A percentile compares a stretch with the other conserved stretches of the same genome.
Conservation (phyloP, 1,140 invertebrate genomes). For the Microvelia longipes region DNA sequence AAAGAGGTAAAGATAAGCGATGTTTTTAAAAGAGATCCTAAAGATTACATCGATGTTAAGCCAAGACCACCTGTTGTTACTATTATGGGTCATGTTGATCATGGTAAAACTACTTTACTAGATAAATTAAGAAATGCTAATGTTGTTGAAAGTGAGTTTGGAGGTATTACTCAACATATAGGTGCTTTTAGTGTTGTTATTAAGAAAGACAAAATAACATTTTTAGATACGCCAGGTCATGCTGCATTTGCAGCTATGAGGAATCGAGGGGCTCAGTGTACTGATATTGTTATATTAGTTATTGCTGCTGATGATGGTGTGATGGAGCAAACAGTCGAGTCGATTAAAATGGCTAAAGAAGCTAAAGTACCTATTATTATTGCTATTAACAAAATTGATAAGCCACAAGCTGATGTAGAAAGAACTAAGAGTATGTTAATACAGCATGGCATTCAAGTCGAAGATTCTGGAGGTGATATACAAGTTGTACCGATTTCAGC, state of each 20-base stretch:
- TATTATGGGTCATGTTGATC: slow-evolving; percentile 99
- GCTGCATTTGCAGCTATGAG: slow-evolving; percentile 89
- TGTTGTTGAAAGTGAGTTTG: slow-evolving; percentile 83
- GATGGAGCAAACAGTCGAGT: slow-evolving; percentile 89
- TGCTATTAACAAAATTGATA: slow-evolving; percentile 99
- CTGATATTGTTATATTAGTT: slow-evolving; percentile 91
- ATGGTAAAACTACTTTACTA: slow-evolving; percentile 94
- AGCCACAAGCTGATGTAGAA: slow-evolving; percentile 66
- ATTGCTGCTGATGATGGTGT: slow-evolving; percentile 98
- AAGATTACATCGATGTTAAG: slow-evolving; percentile 33
- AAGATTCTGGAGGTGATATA: slow-evolving; percentile 81
- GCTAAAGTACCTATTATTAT: slow-evolving; percentile 86
- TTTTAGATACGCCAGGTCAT: slow-evolving; percentile 99
- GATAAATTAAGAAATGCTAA: slow-evolving; percentile 74
- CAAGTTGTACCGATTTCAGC: slow-evolving; percentile 88
- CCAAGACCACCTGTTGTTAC: slow-evolving; percentile 79
- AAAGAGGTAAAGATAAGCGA: slow-evolving; percentile 29
- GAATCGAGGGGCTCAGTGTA: slow-evolving; percentile 73
- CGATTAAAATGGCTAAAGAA: slow-evolving; percentile 55
- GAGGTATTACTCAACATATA: slow-evolving; percentile 99
- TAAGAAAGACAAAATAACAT: slow-evolving; percentile 57
- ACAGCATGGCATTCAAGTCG: slow-evolving; percentile 63
- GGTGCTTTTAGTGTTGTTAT: slow-evolving; percentile 77
- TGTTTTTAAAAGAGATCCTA: slow-evolving; percentile 16
- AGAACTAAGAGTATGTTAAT: slow-evolving; percentile 56